These are phyloP conservation scores for Plebejus melissa DNA, from an alignment of 2,888 invertebrate genomes.

Conservation along the genomic window DNA sequence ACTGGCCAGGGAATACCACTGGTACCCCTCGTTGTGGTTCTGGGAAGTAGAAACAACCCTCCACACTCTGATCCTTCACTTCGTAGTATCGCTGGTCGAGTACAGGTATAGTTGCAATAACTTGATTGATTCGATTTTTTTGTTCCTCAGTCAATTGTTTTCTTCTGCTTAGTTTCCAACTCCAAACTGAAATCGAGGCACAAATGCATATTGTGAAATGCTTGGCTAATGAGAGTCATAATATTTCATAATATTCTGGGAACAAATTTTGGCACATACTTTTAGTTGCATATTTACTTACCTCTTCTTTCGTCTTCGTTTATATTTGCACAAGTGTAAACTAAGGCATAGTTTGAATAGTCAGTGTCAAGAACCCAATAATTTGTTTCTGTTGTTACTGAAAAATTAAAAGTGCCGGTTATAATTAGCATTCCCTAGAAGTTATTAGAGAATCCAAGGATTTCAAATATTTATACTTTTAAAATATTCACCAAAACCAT, in stretches of 20 bases:
- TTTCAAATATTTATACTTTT: no score
- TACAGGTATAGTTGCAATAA: constrained; percentile 43
- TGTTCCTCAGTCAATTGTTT: constrained; percentile 41
- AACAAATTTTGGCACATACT: no score
- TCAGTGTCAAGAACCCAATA: constrained; percentile 76
- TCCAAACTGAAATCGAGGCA: constrained; percentile 40
- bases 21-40: constrained; percentile 44
- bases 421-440: not conserved
- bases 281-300: constrained; percentile 36
- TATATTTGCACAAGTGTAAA: constrained; percentile 81
- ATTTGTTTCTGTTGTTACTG: constrained; percentile 44
- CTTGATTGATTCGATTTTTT: constrained; percentile 40
- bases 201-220: not conserved
- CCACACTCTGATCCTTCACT: constrained; percentile 42
- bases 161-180: constrained; percentile 54
- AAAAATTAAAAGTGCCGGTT: not conserved
- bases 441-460: no score
- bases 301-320: constrained; percentile 56
- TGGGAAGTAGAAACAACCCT: constrained; percentile 54
- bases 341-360: constrained; percentile 79
- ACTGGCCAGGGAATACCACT: constrained; percentile 50
- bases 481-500: no score
- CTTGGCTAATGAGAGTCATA: no score
- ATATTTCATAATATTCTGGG: no score
- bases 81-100: constrained; percentile 46